Conservation (phyloP, 1,140 invertebrate genomes). For the Melipona quadrifasciata region DNA sequence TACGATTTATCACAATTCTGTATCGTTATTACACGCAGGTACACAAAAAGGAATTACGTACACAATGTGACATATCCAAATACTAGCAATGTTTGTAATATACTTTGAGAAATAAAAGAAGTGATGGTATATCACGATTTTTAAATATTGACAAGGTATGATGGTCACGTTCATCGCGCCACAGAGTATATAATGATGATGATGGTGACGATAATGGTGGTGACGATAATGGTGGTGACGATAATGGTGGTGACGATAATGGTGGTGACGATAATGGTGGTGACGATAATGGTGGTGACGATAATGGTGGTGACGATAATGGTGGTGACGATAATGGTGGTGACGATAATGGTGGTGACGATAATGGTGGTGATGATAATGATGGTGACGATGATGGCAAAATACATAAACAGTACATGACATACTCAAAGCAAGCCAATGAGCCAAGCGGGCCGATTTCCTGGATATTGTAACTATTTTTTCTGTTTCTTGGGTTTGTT, state of each 20-base stretch:
- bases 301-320: conserved; percentile 21
- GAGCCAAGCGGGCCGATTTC: conserved; percentile 35
- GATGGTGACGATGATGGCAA: conserved; percentile 30
- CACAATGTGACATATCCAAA: conserved; percentile 63
- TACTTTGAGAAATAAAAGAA: conserved; percentile 42
- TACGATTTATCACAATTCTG: conserved; percentile 34
- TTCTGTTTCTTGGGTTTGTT: conserved; percentile 43
- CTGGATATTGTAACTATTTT: conserved; percentile 19
- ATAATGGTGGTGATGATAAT: no score
- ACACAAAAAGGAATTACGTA: conserved; percentile 66
- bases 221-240: conserved; percentile 13
- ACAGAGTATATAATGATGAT: conserved; percentile 33
- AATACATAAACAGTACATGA: conserved; percentile 46
- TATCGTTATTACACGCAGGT: conserved; percentile 61
- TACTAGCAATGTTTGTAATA: conserved; percentile 56
- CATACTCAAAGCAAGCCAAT: conserved; percentile 45
- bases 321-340: conserved; percentile 31
- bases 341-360: conserved; percentile 26
- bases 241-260: conserved; percentile 27
- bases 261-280: neutral
- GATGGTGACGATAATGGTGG: conserved; percentile 17
- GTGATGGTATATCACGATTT: conserved; percentile 31
- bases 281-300: conserved; percentile 13
- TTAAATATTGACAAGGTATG: conserved; percentile 47
- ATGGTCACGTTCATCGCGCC: conserved; percentile 59